Evolutionary conservation across 92 coral and sea anemone genomes (phyloP).

Genomic region (Palythoa heliodiscus): DNA sequence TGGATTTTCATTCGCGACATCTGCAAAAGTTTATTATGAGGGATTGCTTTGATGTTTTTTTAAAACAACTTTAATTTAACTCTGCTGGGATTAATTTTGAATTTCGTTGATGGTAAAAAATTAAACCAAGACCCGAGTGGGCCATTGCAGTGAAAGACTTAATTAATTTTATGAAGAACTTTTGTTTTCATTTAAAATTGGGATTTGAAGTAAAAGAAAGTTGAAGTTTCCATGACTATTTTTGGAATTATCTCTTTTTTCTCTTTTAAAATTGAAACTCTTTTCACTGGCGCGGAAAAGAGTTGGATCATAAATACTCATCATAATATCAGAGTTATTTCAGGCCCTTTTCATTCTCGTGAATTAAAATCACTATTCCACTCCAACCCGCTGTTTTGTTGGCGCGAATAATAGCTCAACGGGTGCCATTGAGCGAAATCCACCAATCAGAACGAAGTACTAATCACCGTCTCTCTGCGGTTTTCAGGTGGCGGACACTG

Average conservation of each 20-base stretch:
- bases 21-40: not conserved
- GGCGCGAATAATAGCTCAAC: constrained; percentile 74
- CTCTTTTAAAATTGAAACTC: not conserved
- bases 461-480: constrained; percentile 67
- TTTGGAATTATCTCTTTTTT: not conserved
- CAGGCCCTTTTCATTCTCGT: constrained; percentile 27
- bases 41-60: not conserved
- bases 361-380: constrained; percentile 4
- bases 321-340: constrained; percentile 36
- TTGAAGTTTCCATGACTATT: not conserved
- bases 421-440: constrained; percentile 77
- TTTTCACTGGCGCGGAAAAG: constrained; percentile 15
- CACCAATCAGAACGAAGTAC: constrained; percentile 75
- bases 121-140: not conserved
- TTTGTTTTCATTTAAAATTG: constrained; percentile 24
- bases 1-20: constrained; percentile 1
- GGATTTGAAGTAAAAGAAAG: constrained; percentile 20
- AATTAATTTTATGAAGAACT: constrained; percentile 36
- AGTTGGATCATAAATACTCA: constrained; percentile 5
- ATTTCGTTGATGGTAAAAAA: constrained; percentile 5
- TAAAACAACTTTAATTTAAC: not conserved
- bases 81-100: not conserved
- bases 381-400: constrained; percentile 75
- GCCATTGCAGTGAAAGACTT: constrained; percentile 24
- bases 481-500: constrained; percentile 86